Conservation (phyloP, 2,797 vertebrate genomes). For the Okamejei kenojei region DNA sequence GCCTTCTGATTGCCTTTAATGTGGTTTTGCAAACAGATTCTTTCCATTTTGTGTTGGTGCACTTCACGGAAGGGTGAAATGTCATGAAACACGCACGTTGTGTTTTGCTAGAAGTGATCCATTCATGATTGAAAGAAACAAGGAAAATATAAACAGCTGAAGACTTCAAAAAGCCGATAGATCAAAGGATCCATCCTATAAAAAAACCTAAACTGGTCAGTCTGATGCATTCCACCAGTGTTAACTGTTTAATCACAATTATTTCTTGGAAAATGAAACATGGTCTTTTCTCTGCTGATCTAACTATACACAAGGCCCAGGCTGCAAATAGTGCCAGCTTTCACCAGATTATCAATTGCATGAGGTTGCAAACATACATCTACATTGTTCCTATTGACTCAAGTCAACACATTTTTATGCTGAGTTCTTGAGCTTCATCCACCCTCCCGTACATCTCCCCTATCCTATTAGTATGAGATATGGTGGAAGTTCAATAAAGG, state of each 20-base stretch:
- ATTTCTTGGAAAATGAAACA: neutral
- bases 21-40: neutral
- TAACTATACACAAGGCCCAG: neutral
- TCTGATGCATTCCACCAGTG: neutral
- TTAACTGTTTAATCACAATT: constrained; percentile 9
- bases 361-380: neutral
- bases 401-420: neutral
- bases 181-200: constrained; percentile 23
- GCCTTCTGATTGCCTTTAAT: constrained; percentile 11
- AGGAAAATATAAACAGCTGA: constrained; percentile 35
- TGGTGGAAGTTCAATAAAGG: neutral
- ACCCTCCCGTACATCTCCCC: neutral
- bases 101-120: neutral
- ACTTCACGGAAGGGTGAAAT: constrained; percentile 24
- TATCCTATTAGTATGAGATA: neutral
- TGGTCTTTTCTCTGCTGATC: neutral
- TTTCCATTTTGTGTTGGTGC: constrained; percentile 2
- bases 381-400: neutral
- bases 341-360: neutral
- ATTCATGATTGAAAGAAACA: constrained; percentile 22
- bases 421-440: neutral
- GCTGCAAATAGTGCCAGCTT: neutral
- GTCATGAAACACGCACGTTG: constrained; percentile 4
- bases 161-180: constrained; percentile 12
- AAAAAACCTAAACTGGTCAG: constrained; percentile 6